Conservation (phyloP, 1,140 invertebrate species). For the Cotesia vestalis region DNA sequence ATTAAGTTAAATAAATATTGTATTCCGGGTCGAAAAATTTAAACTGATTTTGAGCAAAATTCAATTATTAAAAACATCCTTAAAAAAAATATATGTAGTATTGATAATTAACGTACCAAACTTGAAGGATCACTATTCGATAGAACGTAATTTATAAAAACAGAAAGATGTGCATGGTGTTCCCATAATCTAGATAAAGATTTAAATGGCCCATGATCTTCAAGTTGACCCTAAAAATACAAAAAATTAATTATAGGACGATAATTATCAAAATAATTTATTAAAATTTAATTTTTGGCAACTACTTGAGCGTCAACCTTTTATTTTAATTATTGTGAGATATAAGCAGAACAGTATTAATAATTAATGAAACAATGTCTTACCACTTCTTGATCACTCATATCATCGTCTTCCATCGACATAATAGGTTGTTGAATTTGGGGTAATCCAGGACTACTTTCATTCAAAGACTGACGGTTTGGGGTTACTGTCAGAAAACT, state of each 20-base stretch:
- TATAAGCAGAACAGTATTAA: no score
- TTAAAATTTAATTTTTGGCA: no score
- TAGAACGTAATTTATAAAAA: conserved; percentile 89
- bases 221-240: conserved; percentile 69
- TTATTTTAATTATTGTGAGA: no score
- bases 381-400: conserved; percentile 83
- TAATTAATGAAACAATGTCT: conserved; percentile 47
- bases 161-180: conserved; percentile 83
- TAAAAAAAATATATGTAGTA: conserved; percentile 14
- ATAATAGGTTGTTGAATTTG: conserved; percentile 80
- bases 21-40: no score
- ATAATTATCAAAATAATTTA: background rate
- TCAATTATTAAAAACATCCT: no score
- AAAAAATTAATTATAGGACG: conserved; percentile 25
- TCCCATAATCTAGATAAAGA: conserved; percentile 75
- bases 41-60: no score
- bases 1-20: conserved; percentile 5
- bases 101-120: conserved; percentile 66
- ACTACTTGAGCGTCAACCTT: no score
- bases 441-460: conserved; percentile 55
- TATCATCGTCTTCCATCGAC: conserved; percentile 94
- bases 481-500: conserved; percentile 52
- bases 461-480: conserved; percentile 46
- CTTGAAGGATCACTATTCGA: conserved; percentile 86
- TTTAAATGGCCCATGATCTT: conserved; percentile 84